Percentiles rank a stretch among this genome's conserved stretches.
phyloP scores from a whole-genome alignment of 1,140 invertebrate species.

The honey bee (Apis mellifera) region Amel_HAv3.1 CM009931.2:14407501-14408000 shows the following conservation, averaged over 20 bases:
- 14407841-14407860: too few relatives aligned
- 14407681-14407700: neutral
- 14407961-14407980: conserved; percentile 35
- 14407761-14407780: neutral
- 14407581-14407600: neutral
- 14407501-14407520: neutral
- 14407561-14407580: neutral
- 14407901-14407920: neutral
- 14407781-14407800: neutral
- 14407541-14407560: neutral
- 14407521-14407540: too few relatives aligned
- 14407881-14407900: too few relatives aligned
- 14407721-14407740: conserved; percentile 23
- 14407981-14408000: neutral
- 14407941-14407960: conserved; percentile 29
- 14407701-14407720: neutral
- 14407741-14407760: conserved; percentile 27
- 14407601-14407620: neutral
- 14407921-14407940: conserved; percentile 29
- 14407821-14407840: too few relatives aligned
- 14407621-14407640: too few relatives aligned
- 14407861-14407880: too few relatives aligned
- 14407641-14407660: neutral
- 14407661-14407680: neutral
- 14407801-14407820: too few relatives aligned